phyloP scores from a whole-genome alignment of 2,888 invertebrate species.

The Leptopilina drosophilae region DNA sequence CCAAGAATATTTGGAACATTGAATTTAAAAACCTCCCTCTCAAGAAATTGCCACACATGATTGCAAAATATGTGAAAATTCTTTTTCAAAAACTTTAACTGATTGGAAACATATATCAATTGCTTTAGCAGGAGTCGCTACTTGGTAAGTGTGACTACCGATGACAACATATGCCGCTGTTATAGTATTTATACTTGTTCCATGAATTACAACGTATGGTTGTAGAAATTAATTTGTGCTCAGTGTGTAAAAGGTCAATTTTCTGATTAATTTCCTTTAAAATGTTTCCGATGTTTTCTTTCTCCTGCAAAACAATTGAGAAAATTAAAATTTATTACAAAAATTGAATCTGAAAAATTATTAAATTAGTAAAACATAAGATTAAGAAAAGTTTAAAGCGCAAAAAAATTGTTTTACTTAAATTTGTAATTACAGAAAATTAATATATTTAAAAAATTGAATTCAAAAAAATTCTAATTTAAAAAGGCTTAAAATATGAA shows the following conservation, averaged over 20 bases:
- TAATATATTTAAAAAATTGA: too few relatives aligned
- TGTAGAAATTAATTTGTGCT: conserved; percentile 25
- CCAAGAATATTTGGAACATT: background rate
- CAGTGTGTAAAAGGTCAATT: background rate
- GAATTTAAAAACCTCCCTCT: background rate
- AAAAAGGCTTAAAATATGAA: too few relatives aligned
- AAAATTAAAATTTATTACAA: background rate
- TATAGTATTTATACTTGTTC: conserved; percentile 20
- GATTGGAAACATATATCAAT: conserved; percentile 35
- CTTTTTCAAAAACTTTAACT: conserved; percentile 22
- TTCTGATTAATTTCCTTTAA: background rate
- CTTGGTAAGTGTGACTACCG: conserved; percentile 35
- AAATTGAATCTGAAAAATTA: too few relatives aligned
- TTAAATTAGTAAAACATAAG: too few relatives aligned
- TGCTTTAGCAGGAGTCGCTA: conserved; percentile 9
- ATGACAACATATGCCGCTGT: conserved; percentile 39
- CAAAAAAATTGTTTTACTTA: too few relatives aligned
- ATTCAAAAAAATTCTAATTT: too few relatives aligned
- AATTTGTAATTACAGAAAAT: too few relatives aligned
- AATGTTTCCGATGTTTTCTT: background rate
- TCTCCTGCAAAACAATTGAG: background rate
- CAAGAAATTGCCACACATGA: background rate
- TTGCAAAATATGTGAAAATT: conserved; percentile 36
- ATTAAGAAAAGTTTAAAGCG: too few relatives aligned
- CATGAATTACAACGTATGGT: conserved; percentile 37